Base-by-base conservation (phyloP, 2,113 vertebrate species). In the Nibea coibor region DNA sequence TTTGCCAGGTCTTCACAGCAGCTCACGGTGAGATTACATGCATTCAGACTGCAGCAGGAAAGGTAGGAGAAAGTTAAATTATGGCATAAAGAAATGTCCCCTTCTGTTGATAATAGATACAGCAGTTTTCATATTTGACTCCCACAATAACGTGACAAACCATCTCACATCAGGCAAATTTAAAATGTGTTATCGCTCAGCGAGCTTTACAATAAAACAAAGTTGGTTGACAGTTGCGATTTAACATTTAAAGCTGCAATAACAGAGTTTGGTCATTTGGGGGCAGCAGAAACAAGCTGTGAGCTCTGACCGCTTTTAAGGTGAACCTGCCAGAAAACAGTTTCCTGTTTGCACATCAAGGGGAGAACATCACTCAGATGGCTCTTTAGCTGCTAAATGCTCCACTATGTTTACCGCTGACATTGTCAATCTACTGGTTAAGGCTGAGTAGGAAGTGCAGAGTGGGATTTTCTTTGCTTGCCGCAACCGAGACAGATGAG, bases 1-100 rank as follows among this genome's bases (percentile, higher is more conserved):
- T 45, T 62, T 0, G 77, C 75, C 59, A 93, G 71, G 2, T 1
- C 54, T 79, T 77, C 28, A 78, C 91, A 90, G 85, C 91, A 89
- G 58, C 14, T 61, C 59, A 42, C 67, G 1, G 85, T 89, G 59
- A 92, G 88, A n/a, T 87, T 78, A 24, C 91, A 93, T 12, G 67
- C 76, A 42, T 82, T 71, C 12, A 93, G 69, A 4, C 92, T 93
- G 82, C 19, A 81, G 53, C 1, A 53, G 26, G 56, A 63, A 47
- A 84, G n/a, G 2, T 7, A 31, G 42, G 12, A 78, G 48, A 45
- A 24, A 45, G 9, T 17, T 22, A 3, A 74, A 63, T 2, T 28
- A 26, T 31, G 10, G 20, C 15, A 71, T 35, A 0, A 67, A 51
- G 53, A 62, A 64, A 57, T 10, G 17, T 1, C 5, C 51, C 1